These are phyloP conservation scores for Gonioctena quinquepunctata DNA, from an alignment of 1,140 invertebrate genomes.

Conservation along the genomic window DNA sequence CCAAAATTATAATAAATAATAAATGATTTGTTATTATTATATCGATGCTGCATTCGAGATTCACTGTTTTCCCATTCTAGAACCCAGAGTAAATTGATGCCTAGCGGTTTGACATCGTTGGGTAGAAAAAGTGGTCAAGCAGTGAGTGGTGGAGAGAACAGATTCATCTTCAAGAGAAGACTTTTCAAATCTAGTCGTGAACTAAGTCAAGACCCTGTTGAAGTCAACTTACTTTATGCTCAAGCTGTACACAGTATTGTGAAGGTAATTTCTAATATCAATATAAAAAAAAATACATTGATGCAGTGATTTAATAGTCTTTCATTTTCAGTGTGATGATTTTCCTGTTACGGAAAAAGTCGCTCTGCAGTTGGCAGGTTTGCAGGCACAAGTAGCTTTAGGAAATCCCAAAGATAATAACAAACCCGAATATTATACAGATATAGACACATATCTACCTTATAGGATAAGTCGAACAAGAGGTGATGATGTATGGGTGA, in stretches of 20 bases:
- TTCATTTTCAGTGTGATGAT: slow-evolving; percentile 77
- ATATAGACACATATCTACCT: slow-evolving; percentile 81
- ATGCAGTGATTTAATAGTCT: slow-evolving; percentile 6
- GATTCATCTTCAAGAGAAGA: slow-evolving; percentile 90
- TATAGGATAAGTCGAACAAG: slow-evolving; percentile 73
- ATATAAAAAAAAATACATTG: slow-evolving; percentile 67
- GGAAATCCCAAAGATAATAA: slow-evolving; percentile 80
- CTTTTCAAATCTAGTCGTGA: slow-evolving; percentile 86
- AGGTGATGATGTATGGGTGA: slow-evolving; percentile 77
- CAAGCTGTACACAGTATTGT: slow-evolving; percentile 94
- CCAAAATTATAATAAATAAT: too few relatives aligned
- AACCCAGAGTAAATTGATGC: slow-evolving; percentile 67
- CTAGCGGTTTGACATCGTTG: slow-evolving; percentile 63
- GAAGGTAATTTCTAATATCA: slow-evolving; percentile 69
- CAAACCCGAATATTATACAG: slow-evolving; percentile 75
- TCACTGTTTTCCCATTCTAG: slow-evolving; percentile 53
- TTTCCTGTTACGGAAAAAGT: slow-evolving; percentile 95
- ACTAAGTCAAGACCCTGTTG: slow-evolving; percentile 93
- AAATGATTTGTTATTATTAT: too few relatives aligned
- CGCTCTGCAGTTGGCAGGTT: slow-evolving; percentile 87
- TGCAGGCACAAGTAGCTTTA: slow-evolving; percentile 91
- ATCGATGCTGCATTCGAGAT: too few relatives aligned
- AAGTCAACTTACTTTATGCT: slow-evolving; percentile 92
- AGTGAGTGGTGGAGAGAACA: slow-evolving; percentile 83
- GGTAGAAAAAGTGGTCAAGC: slow-evolving; percentile 61